Evolutionary conservation across 92 coral and sea anemone genomes (phyloP), one percentile per base, ranked within the genome.

Genomic region (Epizoanthus scotinus): DNA sequence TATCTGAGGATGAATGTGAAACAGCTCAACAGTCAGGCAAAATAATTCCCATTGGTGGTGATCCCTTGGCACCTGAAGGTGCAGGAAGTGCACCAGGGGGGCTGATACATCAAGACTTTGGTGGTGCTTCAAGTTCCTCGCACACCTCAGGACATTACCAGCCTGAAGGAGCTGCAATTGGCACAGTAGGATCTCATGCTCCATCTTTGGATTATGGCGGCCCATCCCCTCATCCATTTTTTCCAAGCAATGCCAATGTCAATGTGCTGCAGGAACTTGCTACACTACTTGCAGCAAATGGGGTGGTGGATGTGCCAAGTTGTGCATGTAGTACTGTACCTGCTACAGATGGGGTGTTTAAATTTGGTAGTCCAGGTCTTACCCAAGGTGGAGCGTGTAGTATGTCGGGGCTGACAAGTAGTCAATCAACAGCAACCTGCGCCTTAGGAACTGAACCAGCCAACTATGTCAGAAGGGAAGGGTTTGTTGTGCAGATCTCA

Each of bases 71-170:
- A 20, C 21, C 68, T 10, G 81, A 53, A 13, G 59, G n/a, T 31
- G 79, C 56, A 74, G 47, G 61, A 40, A 67, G 61, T 22, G 81
- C 68, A 5, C 81, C 81, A 1, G 67, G 67, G 13, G 80, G 80
- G 10, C 34, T 34, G 12, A 49, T 52, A 28, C 55, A 28, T 17
- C 31, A 66, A 73, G 79, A 73, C 79, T 73, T 55, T 31, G 79
- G 66, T 57, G 34, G 65, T 31, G 10, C 26, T 73, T 15, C 25
- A 9, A 47, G 19, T 19, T 27, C 27, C 6, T 73, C 65, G 25
- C 25, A 25, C 18, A 1, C 67, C 26, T 3, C 34, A 10, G 69
- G n/a, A 24, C 69, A 14, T 19, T 26, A 20, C n/a, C 69, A 3
- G 79, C 14, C 66, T 18, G 38, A 10, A 19, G n/a, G 0, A 8